phyloP scores from a whole-genome alignment of 1,140 invertebrate species.

The Sipha flava region DNA sequence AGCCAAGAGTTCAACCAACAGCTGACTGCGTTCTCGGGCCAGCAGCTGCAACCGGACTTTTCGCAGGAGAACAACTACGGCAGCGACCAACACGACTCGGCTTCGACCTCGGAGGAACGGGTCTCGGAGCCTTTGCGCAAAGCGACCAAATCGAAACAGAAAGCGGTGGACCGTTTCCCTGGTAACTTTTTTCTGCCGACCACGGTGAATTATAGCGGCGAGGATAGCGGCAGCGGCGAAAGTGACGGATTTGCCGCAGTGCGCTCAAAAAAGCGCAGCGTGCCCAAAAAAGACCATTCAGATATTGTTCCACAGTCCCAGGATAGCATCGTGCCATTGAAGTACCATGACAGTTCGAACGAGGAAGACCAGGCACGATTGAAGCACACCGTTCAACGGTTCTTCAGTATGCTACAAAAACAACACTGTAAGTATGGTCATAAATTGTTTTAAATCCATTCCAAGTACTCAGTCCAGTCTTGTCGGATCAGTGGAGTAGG shows the following conservation, averaged over 20 bases:
- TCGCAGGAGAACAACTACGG: background rate
- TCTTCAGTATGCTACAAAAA: constrained; percentile 13
- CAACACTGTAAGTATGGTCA: background rate
- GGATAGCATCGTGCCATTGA: background rate
- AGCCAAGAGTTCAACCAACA: background rate
- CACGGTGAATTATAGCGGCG: background rate
- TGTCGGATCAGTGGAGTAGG: too few relatives aligned
- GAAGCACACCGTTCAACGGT: constrained; percentile 11
- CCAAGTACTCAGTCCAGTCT: too few relatives aligned
- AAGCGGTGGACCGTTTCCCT: too few relatives aligned
- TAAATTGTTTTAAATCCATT: too few relatives aligned
- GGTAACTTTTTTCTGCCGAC: background rate
- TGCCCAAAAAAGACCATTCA: background rate
- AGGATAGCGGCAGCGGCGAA: background rate
- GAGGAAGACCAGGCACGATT: background rate
- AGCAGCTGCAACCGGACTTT: background rate
- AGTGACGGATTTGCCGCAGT: too few relatives aligned
- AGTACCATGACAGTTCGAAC: background rate
- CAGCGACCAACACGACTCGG: background rate
- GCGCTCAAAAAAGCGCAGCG: background rate
- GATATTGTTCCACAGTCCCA: background rate
- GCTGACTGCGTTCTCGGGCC: background rate
- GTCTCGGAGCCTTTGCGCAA: background rate
- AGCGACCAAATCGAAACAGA: background rate
- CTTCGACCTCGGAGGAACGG: background rate